phyloP scores from a whole-genome alignment of 2,113 vertebrate genomes.

The Coturnix japonica region DNA sequence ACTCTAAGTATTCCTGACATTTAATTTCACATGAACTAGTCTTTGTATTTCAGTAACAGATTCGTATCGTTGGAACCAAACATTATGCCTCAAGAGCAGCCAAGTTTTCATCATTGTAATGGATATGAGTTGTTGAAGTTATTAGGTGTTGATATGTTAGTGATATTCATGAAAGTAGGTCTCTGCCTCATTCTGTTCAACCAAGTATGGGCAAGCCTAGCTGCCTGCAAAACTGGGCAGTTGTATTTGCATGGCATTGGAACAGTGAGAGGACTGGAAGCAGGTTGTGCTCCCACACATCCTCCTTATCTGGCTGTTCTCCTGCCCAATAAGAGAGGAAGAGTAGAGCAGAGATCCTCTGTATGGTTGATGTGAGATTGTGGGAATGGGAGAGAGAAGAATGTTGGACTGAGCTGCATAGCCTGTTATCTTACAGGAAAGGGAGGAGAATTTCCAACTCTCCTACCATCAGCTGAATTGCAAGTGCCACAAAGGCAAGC shows the following conservation, averaged over 20 bases:
- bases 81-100: background rate
- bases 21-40: background rate
- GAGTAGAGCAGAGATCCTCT: background rate
- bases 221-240: background rate
- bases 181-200: background rate
- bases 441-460: background rate
- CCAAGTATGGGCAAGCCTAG: background rate
- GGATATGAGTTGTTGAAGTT: background rate
- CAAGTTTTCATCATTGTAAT: background rate
- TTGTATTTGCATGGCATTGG: background rate
- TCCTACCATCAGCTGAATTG: background rate
- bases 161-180: background rate
- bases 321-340: background rate
- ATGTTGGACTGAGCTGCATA: background rate
- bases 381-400: background rate
- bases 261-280: background rate
- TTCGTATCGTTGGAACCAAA: background rate
- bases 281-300: fast-evolving
- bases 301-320: background rate
- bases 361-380: background rate
- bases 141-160: background rate
- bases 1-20: background rate
- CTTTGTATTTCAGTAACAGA: background rate
- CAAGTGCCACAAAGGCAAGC: background rate
- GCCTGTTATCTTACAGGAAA: background rate